A percentile compares a stretch with the other conserved stretches of the same genome.
Evolutionary conservation across 2,797 vertebrate species (phyloP).

Genomic region (Florisuga fusca): DNA sequence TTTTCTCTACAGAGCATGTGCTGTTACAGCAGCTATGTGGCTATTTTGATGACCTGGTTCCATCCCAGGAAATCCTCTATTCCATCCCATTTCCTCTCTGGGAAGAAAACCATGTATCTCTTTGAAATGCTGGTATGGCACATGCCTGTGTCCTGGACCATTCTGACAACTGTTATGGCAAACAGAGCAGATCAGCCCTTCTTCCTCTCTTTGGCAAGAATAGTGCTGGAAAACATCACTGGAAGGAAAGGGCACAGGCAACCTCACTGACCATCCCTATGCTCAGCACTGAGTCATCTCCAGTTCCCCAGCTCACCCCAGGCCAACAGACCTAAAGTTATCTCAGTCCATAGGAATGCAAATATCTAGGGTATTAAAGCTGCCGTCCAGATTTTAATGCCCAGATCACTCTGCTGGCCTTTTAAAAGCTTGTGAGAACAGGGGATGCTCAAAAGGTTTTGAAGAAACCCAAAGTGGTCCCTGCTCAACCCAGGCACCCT

Average conservation of each 20-base stretch:
- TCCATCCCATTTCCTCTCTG: neutral
- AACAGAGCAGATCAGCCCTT: neutral
- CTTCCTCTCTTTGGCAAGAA: neutral
- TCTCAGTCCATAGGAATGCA: neutral
- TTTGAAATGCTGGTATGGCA: neutral
- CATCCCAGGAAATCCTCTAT: neutral
- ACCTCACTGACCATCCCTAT: neutral
- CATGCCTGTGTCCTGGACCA: neutral
- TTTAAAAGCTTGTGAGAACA: neutral
- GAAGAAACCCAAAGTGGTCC: fast-evolving
- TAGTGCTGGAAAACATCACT: neutral
- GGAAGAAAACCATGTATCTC: neutral
- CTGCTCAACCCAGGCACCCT: neutral
- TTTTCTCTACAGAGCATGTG: neutral
- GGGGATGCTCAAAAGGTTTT: neutral
- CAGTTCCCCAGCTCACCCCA: neutral
- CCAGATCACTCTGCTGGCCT: neutral
- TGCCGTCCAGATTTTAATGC: neutral
- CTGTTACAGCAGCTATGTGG: neutral
- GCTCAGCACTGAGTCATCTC: neutral
- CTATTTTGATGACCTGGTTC: neutral
- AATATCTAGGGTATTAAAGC: neutral
- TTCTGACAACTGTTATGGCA: neutral
- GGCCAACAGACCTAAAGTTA: neutral
- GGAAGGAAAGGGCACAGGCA: neutral